Evolutionary conservation across 1,140 invertebrate genomes (phyloP), one percentile per base, ranked within the genome.

Genomic region (Drosophila setifemur): DNA sequence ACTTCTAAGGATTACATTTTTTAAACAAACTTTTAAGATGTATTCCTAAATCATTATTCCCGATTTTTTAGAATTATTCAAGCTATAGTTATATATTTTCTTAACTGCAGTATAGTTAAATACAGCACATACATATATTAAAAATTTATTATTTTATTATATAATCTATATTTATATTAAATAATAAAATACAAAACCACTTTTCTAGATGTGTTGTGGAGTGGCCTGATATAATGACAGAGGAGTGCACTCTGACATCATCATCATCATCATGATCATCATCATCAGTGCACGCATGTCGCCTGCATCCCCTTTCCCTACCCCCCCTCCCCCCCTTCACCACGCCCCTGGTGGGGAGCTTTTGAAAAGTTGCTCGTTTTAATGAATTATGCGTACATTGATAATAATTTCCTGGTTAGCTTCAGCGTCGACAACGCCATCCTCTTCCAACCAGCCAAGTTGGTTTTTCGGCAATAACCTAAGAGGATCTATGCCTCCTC

Each of bases 351-450:
- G 2, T 25, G 31, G 14, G 7, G 28, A 11, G 19, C 18, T 29
- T 19, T 25, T 14, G 19, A 67, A 79, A 83, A 85, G 74, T 83
- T 83, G 60, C 71, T 74, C 74, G 79, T 85, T 83, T 83, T 83
- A 83, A 83, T 83, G 74, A 83, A 83, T 85, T 85, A 83, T 83
- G 79, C 79, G 79, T 79, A 85, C 79, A 83, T 85, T 83, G 79
- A 83, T 83, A 83, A 83, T 83, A 83, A 83, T 83, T 85, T 83
- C 70, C 73, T 71, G 70, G 78, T 85, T 77, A 83, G 79, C 75
- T 83, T 50, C 61, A 42, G 28, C 26, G 28, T 21, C 23, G 19
- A 31, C 40, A 12, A 31, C 31, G 29, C 19, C 28, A n/a, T 11
- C 7, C 11, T 14, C 26, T 18, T 26, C 37, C 11, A n/a, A n/a